phyloP scores from a whole-genome alignment of 2,797 vertebrate species.

The Sebastes wilsoni region DNA sequence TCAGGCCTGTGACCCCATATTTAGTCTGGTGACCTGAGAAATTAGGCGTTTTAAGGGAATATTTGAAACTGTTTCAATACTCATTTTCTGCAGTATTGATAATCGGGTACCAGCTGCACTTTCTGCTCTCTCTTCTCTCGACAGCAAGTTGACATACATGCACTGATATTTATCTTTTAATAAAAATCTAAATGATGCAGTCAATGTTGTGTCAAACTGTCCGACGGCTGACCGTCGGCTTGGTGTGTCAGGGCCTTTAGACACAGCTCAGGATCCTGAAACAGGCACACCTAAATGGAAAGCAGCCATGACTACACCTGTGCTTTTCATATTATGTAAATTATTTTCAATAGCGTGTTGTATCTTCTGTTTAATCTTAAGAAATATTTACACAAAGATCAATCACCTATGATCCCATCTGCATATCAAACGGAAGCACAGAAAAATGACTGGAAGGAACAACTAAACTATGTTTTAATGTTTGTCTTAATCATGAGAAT shows the following conservation, averaged over 20 bases:
- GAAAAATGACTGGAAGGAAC: not conserved
- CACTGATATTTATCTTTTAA: not conserved
- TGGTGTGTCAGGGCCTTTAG: too few species aligned
- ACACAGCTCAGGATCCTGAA: not conserved
- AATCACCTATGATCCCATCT: not conserved
- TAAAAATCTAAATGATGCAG: not conserved
- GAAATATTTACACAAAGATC: not conserved
- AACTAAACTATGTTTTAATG: not conserved
- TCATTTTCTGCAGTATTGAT: not conserved
- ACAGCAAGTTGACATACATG: not conserved
- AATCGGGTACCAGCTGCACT: not conserved
- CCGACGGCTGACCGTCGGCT: too few species aligned
- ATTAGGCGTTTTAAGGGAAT: not conserved
- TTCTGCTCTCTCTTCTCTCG: not conserved
- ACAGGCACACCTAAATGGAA: not conserved
- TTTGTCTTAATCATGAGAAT: not conserved
- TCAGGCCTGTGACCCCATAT: not conserved
- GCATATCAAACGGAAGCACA: not conserved
- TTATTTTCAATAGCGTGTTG: not conserved
- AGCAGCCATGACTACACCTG: not conserved
- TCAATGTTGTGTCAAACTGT: not conserved
- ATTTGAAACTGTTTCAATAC: not conserved
- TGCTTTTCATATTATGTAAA: not conserved
- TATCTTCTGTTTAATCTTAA: not conserved
- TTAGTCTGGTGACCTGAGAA: not conserved